phyloP scores from a whole-genome alignment of 2,113 vertebrate species.

The Egretta garzetta region DNA sequence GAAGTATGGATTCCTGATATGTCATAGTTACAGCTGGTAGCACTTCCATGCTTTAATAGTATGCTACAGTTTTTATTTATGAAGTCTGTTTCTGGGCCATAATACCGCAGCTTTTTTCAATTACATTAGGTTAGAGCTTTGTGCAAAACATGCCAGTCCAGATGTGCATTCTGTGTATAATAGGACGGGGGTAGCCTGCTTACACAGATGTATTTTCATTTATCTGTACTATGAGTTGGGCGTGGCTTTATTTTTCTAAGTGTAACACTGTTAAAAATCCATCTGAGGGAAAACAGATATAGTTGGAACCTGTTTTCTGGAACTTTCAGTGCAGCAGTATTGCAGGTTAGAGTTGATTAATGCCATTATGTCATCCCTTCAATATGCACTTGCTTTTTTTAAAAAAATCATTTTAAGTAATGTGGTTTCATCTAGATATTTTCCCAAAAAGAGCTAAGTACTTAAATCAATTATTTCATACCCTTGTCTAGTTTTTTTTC shows the following conservation, averaged over 20 bases:
- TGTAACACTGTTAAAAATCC: neutral
- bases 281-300: neutral
- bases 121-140: conserved; percentile 13
- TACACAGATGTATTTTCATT: conserved; percentile 19
- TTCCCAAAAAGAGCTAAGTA: neutral
- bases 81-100: neutral
- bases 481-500: neutral
- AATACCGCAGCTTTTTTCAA: conserved; percentile 16
- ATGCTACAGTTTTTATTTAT: conserved; percentile 21
- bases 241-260: neutral
- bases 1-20: conserved; percentile 7
- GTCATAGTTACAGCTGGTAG: conserved; percentile 34
- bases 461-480: neutral
- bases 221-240: neutral
- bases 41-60: conserved; percentile 15
- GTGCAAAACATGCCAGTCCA: conserved; percentile 25
- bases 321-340: neutral
- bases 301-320: neutral
- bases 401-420: neutral
- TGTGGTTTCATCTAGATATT: neutral
- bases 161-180: conserved; percentile 8
- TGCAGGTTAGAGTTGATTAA: neutral
- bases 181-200: neutral
- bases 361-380: neutral
- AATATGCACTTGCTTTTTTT: neutral